A percentile compares a stretch with the other conserved stretches of the same genome.
These are phyloP conservation scores for Gisinianus flammeolus DNA, from an alignment of 2,888 invertebrate species.

Conservation along the genomic window DNA sequence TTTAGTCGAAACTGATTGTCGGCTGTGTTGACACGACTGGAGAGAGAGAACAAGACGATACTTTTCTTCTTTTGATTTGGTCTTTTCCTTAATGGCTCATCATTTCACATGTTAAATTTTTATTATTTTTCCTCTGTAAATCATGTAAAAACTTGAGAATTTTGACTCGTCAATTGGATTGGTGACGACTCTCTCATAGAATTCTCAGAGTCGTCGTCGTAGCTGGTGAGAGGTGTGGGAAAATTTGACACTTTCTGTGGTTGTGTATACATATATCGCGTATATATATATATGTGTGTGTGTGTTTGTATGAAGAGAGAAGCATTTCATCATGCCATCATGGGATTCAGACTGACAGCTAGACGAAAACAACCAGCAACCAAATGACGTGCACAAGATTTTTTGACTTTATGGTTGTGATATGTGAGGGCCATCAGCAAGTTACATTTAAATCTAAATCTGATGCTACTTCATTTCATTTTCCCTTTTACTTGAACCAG, in stretches of 20 bases:
- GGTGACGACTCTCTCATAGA: not conserved
- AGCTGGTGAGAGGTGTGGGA: too few species aligned
- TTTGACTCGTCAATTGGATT: not conserved
- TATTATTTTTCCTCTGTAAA: too few species aligned
- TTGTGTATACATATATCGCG: too few species aligned
- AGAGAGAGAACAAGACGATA: not conserved
- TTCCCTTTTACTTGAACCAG: not conserved
- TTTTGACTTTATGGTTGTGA: not conserved
- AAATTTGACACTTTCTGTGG: not conserved
- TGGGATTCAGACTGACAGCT: not conserved
- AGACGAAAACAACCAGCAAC: not conserved
- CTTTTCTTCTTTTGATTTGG: not conserved
- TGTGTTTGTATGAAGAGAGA: not conserved
- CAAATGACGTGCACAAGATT: too few species aligned
- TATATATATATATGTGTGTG: too few species aligned
- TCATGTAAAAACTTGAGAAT: not conserved
- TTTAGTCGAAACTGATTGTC: constrained; percentile 17
- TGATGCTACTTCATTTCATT: not conserved
- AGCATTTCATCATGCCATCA: not conserved
- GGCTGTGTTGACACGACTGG: not conserved
- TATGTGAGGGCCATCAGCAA: not conserved
- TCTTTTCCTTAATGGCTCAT: not conserved
- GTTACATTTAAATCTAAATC: not conserved
- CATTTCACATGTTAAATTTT: not conserved
- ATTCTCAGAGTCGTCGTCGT: too few species aligned